Evolutionary conservation across 2,797 vertebrate genomes (phyloP).

Genomic region (Phrynocephalus forsythii): DNA sequence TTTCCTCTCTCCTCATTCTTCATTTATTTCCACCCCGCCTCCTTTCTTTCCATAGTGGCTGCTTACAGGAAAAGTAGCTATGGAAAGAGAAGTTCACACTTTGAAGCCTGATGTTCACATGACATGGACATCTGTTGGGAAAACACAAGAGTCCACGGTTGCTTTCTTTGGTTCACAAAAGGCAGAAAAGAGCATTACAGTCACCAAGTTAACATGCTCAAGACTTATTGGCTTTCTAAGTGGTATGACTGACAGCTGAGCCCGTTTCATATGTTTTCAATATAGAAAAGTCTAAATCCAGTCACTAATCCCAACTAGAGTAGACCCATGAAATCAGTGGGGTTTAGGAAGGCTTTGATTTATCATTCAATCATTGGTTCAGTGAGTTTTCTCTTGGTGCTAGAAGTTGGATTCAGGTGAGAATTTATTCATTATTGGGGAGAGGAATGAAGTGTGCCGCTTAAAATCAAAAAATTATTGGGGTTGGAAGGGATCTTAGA

Average conservation of each 20-base stretch:
- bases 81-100: slow-evolving; percentile 63
- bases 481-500: no score
- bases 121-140: slow-evolving; percentile 44
- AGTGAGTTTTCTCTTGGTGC: no score
- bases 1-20: slow-evolving; percentile 41
- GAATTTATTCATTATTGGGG: no score
- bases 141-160: slow-evolving; percentile 41
- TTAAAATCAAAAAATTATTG: no score
- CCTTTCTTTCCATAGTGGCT: slow-evolving; percentile 53
- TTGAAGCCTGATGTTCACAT: slow-evolving; percentile 52
- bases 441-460: no score
- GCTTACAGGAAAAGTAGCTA: slow-evolving; percentile 60
- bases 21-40: slow-evolving; percentile 28
- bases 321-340: no score
- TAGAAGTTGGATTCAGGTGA: no score
- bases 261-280: not conserved
- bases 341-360: no score
- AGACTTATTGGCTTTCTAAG: not conserved
- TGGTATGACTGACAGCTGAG: slow-evolving; percentile 23
- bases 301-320: no score
- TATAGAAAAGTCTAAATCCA: not conserved
- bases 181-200: slow-evolving; percentile 41
- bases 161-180: slow-evolving; percentile 30
- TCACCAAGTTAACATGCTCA: slow-evolving; percentile 14
- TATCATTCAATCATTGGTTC: no score